Evolutionary conservation across 2,113 vertebrate species (phyloP).

Genomic region (Gracilinanus agilis): DNA sequence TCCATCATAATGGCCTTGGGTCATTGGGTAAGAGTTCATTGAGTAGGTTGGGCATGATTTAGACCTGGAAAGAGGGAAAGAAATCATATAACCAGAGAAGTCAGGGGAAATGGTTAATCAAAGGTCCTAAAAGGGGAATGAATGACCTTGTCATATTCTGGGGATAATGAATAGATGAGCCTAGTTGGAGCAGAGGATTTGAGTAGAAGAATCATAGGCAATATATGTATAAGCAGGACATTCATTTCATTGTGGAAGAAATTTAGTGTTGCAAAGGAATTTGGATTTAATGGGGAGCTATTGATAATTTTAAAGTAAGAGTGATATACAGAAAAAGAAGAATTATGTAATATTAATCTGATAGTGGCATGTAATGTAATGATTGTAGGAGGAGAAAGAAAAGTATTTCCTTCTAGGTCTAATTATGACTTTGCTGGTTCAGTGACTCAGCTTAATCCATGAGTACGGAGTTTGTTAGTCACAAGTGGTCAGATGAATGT

Average conservation of each 20-base stretch:
- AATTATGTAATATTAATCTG: rapidly evolving
- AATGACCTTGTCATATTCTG: neutral
- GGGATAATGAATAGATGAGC: neutral
- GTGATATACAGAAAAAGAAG: neutral
- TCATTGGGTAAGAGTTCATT: too few relatives aligned
- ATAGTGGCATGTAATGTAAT: too few relatives aligned
- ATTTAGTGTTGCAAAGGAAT: neutral
- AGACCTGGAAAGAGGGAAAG: neutral
- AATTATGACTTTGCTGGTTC: rapidly evolving
- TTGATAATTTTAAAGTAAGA: neutral
- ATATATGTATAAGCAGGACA: neutral
- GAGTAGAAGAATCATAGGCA: neutral
- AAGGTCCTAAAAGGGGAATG: too few relatives aligned
- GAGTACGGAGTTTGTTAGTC: rapidly evolving
- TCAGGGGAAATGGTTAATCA: neutral
- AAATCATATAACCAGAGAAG: neutral
- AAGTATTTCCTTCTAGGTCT: neutral
- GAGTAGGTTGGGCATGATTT: too few relatives aligned
- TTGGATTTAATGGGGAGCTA: neutral
- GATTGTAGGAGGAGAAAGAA: neutral
- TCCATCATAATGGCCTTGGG: neutral
- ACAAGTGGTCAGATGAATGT: rapidly evolving
- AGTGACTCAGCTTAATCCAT: rapidly evolving
- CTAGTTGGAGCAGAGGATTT: rapidly evolving
- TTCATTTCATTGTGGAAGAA: too few relatives aligned